phyloP scores from a whole-genome alignment of 2,888 invertebrate genomes.

The Mamestra brassicae region DNA sequence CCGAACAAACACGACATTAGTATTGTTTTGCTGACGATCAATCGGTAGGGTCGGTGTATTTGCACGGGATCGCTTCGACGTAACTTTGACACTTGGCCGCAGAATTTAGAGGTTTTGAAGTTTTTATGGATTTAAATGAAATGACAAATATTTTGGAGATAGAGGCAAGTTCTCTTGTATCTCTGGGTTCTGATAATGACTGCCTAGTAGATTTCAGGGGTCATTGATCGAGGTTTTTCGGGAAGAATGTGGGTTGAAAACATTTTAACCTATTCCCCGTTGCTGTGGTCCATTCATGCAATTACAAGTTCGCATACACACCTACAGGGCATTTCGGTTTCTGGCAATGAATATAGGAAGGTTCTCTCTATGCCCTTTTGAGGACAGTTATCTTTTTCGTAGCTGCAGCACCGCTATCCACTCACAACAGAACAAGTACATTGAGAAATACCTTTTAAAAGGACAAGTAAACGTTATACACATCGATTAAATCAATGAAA shows the following conservation, averaged over 20 bases:
- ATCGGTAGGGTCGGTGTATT: slow-evolving; percentile 83
- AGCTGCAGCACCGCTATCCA: neutral
- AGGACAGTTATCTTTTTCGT: neutral
- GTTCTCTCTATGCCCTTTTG: neutral
- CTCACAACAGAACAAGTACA: neutral
- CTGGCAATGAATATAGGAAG: neutral
- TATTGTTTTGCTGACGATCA: slow-evolving; percentile 85
- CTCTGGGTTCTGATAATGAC: neutral
- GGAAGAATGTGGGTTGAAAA: neutral
- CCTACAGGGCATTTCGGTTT: neutral
- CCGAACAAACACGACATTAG: slow-evolving; percentile 76
- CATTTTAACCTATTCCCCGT: neutral
- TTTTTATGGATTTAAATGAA: slow-evolving; percentile 82
- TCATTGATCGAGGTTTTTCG: neutral
- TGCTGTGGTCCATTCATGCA: neutral
- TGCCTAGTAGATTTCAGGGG: neutral
- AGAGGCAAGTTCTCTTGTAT: neutral
- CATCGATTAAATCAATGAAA: slow-evolving; percentile 67
- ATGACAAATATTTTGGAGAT: slow-evolving; percentile 73
- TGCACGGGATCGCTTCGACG: slow-evolving; percentile 75
- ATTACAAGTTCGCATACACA: no score
- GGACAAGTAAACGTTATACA: slow-evolving; percentile 53
- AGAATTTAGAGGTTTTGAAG: slow-evolving; percentile 82
- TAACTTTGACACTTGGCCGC: slow-evolving; percentile 79
- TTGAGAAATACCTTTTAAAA: slow-evolving; percentile 34